Conservation (phyloP, 2,113 vertebrate species). For the Pseudonaja textilis region DNA sequence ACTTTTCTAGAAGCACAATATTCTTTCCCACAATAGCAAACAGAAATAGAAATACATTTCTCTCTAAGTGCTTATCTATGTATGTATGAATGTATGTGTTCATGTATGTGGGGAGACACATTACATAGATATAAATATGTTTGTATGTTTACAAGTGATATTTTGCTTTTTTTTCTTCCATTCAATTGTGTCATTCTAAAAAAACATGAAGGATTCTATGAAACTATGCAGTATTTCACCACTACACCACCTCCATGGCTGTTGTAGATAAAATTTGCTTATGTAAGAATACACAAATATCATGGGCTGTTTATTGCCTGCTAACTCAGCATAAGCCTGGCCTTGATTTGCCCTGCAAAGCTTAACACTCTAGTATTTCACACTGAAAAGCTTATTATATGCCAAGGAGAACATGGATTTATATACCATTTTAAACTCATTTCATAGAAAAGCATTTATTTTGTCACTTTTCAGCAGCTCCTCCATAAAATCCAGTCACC, state of each 20-base stretch:
- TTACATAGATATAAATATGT: not conserved
- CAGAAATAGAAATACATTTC: not conserved
- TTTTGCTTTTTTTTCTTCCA: not conserved
- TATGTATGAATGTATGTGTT: not conserved
- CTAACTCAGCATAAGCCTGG: not conserved
- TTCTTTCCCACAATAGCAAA: not conserved
- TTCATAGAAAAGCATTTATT: not conserved
- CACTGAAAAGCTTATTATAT: not conserved
- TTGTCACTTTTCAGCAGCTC: not conserved
- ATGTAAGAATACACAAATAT: not conserved
- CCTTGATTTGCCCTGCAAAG: not conserved
- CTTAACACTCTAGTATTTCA: not conserved
- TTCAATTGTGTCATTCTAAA: not conserved
- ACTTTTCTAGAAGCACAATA: not conserved
- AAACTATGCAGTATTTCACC: not conserved
- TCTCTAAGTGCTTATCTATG: not conserved
- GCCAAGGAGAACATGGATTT: not conserved
- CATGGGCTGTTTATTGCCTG: not conserved
- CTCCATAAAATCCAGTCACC: slow-evolving; percentile 46
- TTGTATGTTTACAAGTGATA: not conserved
- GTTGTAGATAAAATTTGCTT: not conserved
- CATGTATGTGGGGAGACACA: not conserved
- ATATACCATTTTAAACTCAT: not conserved
- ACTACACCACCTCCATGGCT: not conserved
- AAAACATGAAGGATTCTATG: not conserved